Base-by-base conservation (phyloP, 2,797 vertebrate species). In the Moxostoma hubbsi region DNA sequence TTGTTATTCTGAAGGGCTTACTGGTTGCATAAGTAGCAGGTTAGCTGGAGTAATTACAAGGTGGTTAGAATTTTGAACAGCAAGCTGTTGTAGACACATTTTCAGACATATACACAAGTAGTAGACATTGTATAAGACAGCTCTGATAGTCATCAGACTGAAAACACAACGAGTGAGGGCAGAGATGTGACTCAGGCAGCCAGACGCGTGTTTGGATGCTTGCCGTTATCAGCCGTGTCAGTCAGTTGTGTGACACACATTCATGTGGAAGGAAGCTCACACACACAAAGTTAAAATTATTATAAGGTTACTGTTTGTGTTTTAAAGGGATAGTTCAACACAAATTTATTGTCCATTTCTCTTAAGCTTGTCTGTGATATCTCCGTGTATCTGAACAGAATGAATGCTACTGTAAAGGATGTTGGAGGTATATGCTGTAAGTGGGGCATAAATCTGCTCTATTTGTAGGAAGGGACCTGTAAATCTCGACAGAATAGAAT, bases 61-160 rank as follows among this genome's bases (percentile, higher is more conserved):
- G 47, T 6, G 1, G 71, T 8, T 63, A 55, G 12, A 74, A 53
- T 75, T 63, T n/a, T n/a, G 71, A 63, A 76, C 9, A n/a, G 68
- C 73, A 68, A 83, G 76, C 55, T 79, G 62, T 71, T 71, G 59
- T 50, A 62, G 65, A 57, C 66, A 63, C 58, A 72, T 64, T 64
- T 64, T 47, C 59, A 79, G 77, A 71, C 77, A 71, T 62, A 62
- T 24, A 64, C 61, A 75, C 73, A 71, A 62, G 45, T 46, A 81
- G 54, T 77, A 82, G 80, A 81, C 72, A 24, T 46, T 82, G 66
- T 73, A 58, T 81, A 67, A 79, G 82, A 76, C 67, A 51, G 49
- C 64, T 77, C 49, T 64, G 81, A 81, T 67, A 51, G 71, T 79
- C 54, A 59, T 80, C 71, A 71, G 70, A 46, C 47, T 36, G 36